A percentile compares a stretch with the other conserved stretches of the same genome.
Evolutionary conservation across 2,888 invertebrate genomes (phyloP).

Genomic region (Atrina japonica): DNA sequence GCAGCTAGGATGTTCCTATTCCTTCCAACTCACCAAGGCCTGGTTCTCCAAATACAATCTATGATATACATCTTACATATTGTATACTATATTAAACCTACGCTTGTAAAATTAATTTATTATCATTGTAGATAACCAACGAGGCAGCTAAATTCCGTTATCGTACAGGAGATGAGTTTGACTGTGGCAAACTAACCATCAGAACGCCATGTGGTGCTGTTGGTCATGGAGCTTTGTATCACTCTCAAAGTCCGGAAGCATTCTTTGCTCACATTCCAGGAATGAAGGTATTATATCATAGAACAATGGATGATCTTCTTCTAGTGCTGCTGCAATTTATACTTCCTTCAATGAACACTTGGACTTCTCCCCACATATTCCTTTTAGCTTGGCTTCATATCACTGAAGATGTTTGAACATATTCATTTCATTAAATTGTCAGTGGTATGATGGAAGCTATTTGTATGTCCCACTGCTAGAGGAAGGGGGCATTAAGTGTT

Average conservation of each 20-base stretch:
- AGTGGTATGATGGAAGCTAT: too few relatives aligned
- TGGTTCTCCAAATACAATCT: background rate
- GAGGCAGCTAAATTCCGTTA: conserved; percentile 97
- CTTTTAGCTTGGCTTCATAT: too few relatives aligned
- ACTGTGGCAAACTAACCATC: conserved; percentile 95
- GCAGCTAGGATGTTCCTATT: too few relatives aligned
- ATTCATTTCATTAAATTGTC: too few relatives aligned
- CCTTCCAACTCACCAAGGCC: background rate
- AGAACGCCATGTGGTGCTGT: conserved; percentile 98
- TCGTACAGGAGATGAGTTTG: conserved; percentile 93
- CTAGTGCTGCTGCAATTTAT: too few relatives aligned
- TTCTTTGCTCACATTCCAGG: conserved; percentile 98
- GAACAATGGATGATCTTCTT: too few relatives aligned
- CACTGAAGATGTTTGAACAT: too few relatives aligned
- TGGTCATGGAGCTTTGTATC: conserved; percentile 98
- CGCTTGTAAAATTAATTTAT: background rate
- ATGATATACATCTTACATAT: background rate
- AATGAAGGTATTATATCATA: conserved; percentile 91
- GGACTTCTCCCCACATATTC: too few relatives aligned
- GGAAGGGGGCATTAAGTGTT: too few relatives aligned
- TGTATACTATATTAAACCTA: background rate
- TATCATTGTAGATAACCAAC: conserved; percentile 81
- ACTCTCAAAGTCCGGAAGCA: conserved; percentile 98
- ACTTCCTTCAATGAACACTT: too few relatives aligned
- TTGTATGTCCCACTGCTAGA: too few relatives aligned